Conservation (phyloP, 1,140 invertebrate genomes). For the Macrocentrus cingulum region DNA sequence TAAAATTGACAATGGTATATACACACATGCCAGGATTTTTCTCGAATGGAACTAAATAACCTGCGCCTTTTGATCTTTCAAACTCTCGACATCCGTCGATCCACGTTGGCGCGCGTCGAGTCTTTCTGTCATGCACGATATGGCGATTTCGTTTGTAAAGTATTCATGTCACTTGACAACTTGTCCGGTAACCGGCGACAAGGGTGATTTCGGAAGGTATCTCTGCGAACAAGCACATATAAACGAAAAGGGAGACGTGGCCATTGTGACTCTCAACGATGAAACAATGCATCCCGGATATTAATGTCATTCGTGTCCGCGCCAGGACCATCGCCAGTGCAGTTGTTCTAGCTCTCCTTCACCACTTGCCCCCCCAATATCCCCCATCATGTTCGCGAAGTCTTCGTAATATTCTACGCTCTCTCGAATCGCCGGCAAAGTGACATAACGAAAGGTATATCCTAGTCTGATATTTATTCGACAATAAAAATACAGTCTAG, state of each 20-base stretch:
- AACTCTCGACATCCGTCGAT: too few relatives aligned
- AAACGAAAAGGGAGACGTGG: constrained; percentile 1
- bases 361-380: too few relatives aligned
- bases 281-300: constrained; percentile 30
- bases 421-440: constrained; percentile 26
- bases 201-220: constrained; percentile 21
- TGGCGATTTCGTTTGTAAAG: constrained; percentile 6
- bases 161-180: constrained; percentile 17
- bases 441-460: constrained; percentile 29
- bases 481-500: constrained; percentile 18
- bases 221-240: background rate
- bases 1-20: too few relatives aligned
- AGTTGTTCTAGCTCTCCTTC: background rate
- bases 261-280: constrained; percentile 5
- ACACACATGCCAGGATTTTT: too few relatives aligned
- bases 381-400: background rate
- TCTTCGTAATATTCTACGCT: constrained; percentile 20
- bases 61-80: too few relatives aligned
- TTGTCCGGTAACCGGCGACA: constrained; percentile 14
- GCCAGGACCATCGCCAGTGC: constrained; percentile 22
- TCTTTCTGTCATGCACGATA: too few relatives aligned
- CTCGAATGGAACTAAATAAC: too few relatives aligned
- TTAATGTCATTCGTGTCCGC: constrained; percentile 30
- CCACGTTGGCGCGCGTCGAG: too few relatives aligned
- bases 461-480: too few relatives aligned